Evolutionary conservation across 2,797 vertebrate genomes (phyloP).

Genomic region (Psittacula derbiana): DNA sequence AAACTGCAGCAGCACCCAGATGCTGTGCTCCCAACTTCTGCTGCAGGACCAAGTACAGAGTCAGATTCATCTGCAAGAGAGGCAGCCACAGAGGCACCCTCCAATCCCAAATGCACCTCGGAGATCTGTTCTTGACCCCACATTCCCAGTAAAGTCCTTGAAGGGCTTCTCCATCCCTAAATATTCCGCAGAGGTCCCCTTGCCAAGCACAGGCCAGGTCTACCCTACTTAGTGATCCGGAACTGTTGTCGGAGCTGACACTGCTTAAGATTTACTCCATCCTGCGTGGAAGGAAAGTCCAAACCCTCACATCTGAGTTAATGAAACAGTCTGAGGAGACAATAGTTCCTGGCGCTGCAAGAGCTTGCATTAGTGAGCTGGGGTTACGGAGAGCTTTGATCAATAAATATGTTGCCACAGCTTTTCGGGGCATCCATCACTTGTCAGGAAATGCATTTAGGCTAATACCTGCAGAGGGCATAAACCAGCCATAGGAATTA

Average conservation of each 20-base stretch:
- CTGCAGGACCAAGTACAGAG: not conserved
- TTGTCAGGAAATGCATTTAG: conserved; percentile 69
- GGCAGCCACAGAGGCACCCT: not conserved
- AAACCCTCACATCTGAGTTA: conserved; percentile 55
- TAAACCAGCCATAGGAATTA: conserved; percentile 60
- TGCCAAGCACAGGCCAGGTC: not conserved
- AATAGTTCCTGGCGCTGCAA: conserved; percentile 45
- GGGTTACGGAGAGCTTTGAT: conserved; percentile 56
- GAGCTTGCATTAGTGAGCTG: conserved; percentile 52
- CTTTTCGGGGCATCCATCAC: conserved; percentile 22
- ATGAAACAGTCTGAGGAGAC: conserved; percentile 63
- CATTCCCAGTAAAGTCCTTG: not conserved
- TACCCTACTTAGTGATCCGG: not conserved
- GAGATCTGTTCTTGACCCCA: not conserved
- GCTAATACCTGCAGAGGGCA: conserved; percentile 60
- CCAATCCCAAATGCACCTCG: not conserved
- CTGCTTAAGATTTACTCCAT: conserved; percentile 4
- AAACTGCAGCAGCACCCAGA: not conserved
- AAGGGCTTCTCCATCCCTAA: not conserved
- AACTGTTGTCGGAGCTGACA: conserved; percentile 41
- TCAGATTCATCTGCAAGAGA: not conserved
- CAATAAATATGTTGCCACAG: conserved; percentile 56
- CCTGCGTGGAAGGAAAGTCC: conserved; percentile 26
- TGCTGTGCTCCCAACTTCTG: not conserved
- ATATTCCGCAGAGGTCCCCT: not conserved